These are phyloP conservation scores for Parazoanthus darwini DNA, from an alignment of 92 coral and sea anemone species.

Conservation along the genomic window DNA sequence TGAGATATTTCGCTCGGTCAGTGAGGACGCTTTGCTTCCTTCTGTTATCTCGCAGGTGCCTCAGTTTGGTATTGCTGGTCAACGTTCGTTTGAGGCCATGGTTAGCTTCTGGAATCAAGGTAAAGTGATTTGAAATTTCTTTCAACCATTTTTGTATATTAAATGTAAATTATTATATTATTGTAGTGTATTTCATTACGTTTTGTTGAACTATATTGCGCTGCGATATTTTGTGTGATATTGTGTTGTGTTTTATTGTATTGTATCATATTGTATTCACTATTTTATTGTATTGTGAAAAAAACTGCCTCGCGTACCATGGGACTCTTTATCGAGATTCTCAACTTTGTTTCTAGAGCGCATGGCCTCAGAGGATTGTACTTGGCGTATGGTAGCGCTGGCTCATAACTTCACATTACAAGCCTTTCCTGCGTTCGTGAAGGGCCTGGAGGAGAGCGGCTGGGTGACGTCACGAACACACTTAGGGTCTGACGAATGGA, in stretches of 20 bases:
- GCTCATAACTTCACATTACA: constrained; percentile 94
- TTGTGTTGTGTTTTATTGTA: too few species aligned
- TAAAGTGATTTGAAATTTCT: neutral
- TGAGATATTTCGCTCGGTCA: neutral
- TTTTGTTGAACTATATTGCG: too few species aligned
- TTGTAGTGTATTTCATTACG: neutral
- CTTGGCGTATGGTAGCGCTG: constrained; percentile 93
- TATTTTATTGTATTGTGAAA: too few species aligned
- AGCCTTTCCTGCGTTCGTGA: constrained; percentile 79
- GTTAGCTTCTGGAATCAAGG: constrained; percentile 82
- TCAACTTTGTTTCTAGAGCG: constrained; percentile 49
- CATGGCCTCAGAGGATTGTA: constrained; percentile 46
- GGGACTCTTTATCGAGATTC: too few species aligned
- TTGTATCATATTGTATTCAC: too few species aligned
- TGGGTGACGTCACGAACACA: constrained; percentile 96
- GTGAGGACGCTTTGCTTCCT: neutral
- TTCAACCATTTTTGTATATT: neutral
- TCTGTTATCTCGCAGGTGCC: constrained; percentile 32
- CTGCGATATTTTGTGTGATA: too few species aligned
- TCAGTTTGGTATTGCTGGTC: constrained; percentile 45
- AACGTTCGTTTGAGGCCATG: constrained; percentile 69
- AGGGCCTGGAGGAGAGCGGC: constrained; percentile 81
- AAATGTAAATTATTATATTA: neutral
- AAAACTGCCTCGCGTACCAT: too few species aligned
- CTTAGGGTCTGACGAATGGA: constrained; percentile 95